Percentiles rank a stretch among this genome's conserved stretches.
phyloP scores from a whole-genome alignment of 2,113 vertebrate species.

The Bagarius yarrelli region DNA sequence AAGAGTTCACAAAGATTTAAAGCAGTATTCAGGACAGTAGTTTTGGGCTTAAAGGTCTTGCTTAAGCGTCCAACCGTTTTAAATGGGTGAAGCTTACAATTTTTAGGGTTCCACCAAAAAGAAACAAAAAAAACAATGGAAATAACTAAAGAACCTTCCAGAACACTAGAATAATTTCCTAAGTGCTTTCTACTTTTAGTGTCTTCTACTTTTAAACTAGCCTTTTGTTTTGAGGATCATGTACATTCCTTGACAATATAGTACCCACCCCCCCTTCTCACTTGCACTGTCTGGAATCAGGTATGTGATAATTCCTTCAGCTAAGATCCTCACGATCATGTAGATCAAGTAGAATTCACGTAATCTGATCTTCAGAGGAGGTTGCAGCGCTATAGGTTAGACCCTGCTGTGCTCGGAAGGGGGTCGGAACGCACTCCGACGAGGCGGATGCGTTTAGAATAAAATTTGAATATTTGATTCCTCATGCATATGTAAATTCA shows the following conservation, averaged over 20 bases:
- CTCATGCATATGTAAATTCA: conserved; percentile 35
- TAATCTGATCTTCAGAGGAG: neutral
- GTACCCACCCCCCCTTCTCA: too few species aligned
- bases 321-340: neutral
- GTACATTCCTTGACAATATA: too few species aligned
- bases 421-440: neutral
- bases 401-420: conserved; percentile 4
- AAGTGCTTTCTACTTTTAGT: neutral
- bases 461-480: conserved; percentile 26
- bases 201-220: neutral
- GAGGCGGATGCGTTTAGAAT: neutral
- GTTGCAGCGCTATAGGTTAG: conserved; percentile 9
- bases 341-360: neutral
- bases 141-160: neutral
- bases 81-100: neutral
- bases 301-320: too few species aligned
- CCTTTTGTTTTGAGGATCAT: neutral
- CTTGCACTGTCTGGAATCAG: too few species aligned
- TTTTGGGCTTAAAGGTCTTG: neutral
- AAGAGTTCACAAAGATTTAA: neutral
- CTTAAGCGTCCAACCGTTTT: neutral
- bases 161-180: neutral
- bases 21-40: neutral
- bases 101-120: neutral
- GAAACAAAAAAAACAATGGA: neutral